These are phyloP conservation scores for Caranx melampygus DNA, from an alignment of 2,113 vertebrate genomes.

Conservation along the genomic window DNA sequence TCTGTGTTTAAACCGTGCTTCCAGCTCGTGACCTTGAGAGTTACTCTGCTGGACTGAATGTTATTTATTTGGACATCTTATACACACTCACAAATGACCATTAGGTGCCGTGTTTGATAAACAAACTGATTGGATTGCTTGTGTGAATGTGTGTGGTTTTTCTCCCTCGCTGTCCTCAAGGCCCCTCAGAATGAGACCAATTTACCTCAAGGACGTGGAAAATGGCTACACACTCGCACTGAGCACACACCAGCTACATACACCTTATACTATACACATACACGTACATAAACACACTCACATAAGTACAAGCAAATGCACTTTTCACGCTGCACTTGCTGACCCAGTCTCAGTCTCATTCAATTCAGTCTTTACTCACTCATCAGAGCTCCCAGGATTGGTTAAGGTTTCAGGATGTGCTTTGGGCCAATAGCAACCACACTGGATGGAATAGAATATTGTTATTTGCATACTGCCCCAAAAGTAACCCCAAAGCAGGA, in stretches of 20 bases:
- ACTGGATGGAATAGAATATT: constrained; percentile 65
- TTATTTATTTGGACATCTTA: constrained; percentile 84
- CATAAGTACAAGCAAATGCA: constrained; percentile 36
- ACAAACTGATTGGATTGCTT: constrained; percentile 86
- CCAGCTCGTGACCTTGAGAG: constrained; percentile 80
- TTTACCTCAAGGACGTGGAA: constrained; percentile 77
- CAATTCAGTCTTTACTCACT: constrained; percentile 65
- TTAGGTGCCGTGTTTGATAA: constrained; percentile 86
- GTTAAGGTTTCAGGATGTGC: constrained; percentile 65
- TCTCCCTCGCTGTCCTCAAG: constrained; percentile 72
- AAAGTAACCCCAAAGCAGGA: constrained; percentile 67
- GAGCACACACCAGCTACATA: constrained; percentile 31
- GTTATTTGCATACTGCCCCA: constrained; percentile 75
- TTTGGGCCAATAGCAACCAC: constrained; percentile 68
- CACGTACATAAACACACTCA: constrained; percentile 48
- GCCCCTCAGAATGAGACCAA: constrained; percentile 61
- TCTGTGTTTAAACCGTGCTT: constrained; percentile 81
- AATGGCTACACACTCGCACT: constrained; percentile 48
- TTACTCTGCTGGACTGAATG: constrained; percentile 73
- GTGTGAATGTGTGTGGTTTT: constrained; percentile 79
- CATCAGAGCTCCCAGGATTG: constrained; percentile 60
- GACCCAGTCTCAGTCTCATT: constrained; percentile 63
- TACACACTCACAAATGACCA: constrained; percentile 84
- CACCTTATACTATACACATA: constrained; percentile 23
- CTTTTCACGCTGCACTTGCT: constrained; percentile 52